Conservation (phyloP, 2,888 invertebrate genomes). For the Dendrolimus pini region DNA sequence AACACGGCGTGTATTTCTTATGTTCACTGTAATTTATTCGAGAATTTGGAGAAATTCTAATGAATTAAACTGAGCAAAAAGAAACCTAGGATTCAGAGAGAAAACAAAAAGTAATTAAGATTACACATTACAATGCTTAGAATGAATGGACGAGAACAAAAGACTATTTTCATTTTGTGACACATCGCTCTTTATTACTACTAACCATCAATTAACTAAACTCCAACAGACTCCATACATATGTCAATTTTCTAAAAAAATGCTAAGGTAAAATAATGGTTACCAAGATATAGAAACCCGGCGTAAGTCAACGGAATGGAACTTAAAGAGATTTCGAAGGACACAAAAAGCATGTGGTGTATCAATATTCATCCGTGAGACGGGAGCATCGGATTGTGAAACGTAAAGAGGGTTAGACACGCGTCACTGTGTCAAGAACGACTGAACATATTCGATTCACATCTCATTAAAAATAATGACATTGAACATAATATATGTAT, state of each 20-base stretch:
- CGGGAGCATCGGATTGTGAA: slow-evolving; percentile 33
- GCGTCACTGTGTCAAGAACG: slow-evolving; percentile 32
- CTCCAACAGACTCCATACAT: slow-evolving; percentile 3
- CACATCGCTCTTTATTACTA: slow-evolving; percentile 11
- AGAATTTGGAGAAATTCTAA: too few relatives aligned
- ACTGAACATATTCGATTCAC: slow-evolving; percentile 21
- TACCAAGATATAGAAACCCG: too few relatives aligned
- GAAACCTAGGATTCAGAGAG: too few relatives aligned
- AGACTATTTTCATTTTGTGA: slow-evolving; percentile 1
- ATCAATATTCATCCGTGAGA: slow-evolving; percentile 25
- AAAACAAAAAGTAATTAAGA: slow-evolving; percentile 17
- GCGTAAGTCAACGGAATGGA: slow-evolving; percentile 5
- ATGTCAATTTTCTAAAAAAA: too few relatives aligned
- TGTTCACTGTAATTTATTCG: too few relatives aligned
- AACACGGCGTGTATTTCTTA: too few relatives aligned
- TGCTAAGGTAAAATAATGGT: too few relatives aligned
- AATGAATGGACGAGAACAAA: too few relatives aligned
- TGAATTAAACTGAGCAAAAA: too few relatives aligned
- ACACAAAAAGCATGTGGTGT: slow-evolving; percentile 11
- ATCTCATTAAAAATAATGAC: slow-evolving; percentile 22
- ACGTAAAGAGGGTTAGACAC: slow-evolving; percentile 47
- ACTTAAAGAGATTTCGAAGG: slow-evolving; percentile 11
- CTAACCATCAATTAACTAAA: too few relatives aligned
- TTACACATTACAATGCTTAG: too few relatives aligned
- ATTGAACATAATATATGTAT: slow-evolving; percentile 10